Base-by-base conservation (phyloP, 2,797 vertebrate genomes). In the Crax fasciolata region DNA sequence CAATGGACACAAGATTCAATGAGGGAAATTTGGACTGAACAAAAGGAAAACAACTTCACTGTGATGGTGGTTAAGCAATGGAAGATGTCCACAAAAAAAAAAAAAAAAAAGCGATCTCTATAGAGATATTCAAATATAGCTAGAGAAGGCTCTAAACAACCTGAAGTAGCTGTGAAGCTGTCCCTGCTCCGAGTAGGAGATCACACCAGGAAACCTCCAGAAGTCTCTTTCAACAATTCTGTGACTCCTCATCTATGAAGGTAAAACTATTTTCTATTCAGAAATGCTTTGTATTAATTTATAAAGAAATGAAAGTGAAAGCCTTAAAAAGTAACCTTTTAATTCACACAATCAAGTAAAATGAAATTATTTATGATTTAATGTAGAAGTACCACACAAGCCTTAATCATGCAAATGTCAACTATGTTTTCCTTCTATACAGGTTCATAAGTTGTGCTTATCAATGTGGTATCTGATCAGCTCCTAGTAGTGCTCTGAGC, bases 331-430 rank as follows among this genome's bases (percentile, higher is more conserved):
- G 14, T 27, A 88, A 79, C 18, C 11, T 76, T 61, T 79, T 79
- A 91, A 88, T 82, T 76, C 77, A 77, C 61, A 76, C 44, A 67
- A 25, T 91, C 67, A 90, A 58, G 52, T 89, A 74, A 91, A 95
- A 82, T 46, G 10, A 65, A 94, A 73, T 92, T 86, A 86, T 80
- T 94, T 90, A 73, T 65, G 3, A 61, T 54, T 81, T 61, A 84
- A 90, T 46, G 23, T 44, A 86, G 77, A 49, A 86, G 41, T 67
- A 61, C 74, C 81, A 54, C 71, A 76, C 2, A 10, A 91, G 55
- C 58, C 39, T 91, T 86, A 96, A 96, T 93, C 76, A 94, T 86
- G 93, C 79, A 96, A 96, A 96, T 94, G 67, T 89, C 71, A 91
- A 23, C 73, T 59, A 52, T 39, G 5, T 80, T 95, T 92, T 87